Evolutionary conservation across 2,888 invertebrate species (phyloP).

Genomic region (Epiblema foenella): DNA sequence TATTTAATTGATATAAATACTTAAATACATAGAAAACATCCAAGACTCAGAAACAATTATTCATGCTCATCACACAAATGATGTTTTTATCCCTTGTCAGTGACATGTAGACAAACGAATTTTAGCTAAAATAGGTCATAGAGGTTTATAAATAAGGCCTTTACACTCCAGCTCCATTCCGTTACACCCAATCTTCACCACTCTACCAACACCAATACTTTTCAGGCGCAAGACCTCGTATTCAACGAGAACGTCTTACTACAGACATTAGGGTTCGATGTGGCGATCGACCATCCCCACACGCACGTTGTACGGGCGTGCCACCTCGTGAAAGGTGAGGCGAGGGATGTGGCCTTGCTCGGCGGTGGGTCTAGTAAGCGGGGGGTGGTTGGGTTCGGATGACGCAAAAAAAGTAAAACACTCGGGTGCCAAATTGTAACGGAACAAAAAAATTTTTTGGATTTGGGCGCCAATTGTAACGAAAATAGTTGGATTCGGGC

Average conservation of each 20-base stretch:
- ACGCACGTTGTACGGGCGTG: constrained; percentile 98
- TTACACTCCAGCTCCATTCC: background rate
- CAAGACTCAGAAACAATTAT: no score
- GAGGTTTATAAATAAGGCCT: no score
- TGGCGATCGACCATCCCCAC: constrained; percentile 99
- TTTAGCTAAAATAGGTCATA: no score
- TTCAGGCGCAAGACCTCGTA: constrained; percentile 95
- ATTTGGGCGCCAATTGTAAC: background rate
- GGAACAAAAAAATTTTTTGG: background rate
- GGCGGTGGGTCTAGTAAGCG: constrained; percentile 38
- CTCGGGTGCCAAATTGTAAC: background rate
- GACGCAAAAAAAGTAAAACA: background rate
- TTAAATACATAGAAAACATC: no score
- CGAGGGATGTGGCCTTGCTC: constrained; percentile 56
- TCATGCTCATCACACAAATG: no score
- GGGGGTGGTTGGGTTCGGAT: background rate
- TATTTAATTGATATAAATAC: no score
- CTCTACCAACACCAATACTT: constrained; percentile 41
- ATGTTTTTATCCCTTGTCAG: no score
- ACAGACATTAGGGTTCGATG: constrained; percentile 99
- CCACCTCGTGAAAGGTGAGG: constrained; percentile 96
- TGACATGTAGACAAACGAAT: no score
- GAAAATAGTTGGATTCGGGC: background rate
- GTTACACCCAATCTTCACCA: background rate
- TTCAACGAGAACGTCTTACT: constrained; percentile 98